Evolutionary conservation across 2,113 vertebrate genomes (phyloP), one percentile per base, ranked within the genome.

Genomic region (Acanthisitta chloris): DNA sequence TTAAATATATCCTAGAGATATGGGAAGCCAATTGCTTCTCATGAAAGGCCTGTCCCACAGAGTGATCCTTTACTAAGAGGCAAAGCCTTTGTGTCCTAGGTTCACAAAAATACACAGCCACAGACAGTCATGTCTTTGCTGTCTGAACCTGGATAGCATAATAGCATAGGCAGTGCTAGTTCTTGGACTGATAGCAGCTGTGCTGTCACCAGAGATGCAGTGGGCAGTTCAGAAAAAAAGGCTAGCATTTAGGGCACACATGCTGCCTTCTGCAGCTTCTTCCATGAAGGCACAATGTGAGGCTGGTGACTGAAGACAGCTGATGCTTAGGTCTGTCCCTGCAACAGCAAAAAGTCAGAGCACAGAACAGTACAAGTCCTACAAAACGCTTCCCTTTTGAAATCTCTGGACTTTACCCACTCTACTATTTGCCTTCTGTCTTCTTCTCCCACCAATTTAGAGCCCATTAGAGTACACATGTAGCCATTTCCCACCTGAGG

Each of bases 311-410:
- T 49, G 45, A 80, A 70, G 55, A 20, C 0, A 1, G 17, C 21
- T 71, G 17, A 23, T 65, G 25, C 17, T 57, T 45, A 11, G 28
- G 21, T 49, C 18, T 58, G 17, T 54, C 45, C 45, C 20, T 79
- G 36, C 28, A 64, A 49, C 45, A 74, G n/a, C 3, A 17, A 43
- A 87, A 76, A 15, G 11, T 17, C 55, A 25, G 17, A 64, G 18
- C 0, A 1, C 20, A 65, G 62, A 70, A 77, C 5, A 16, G 34
- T 57, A 23, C 8, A 48, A 48, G 19, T 42, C 15, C 21, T 43
- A 64, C 25, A 58, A 8, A 52, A 19, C 0, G 0, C 21, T 38
- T 40, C 10, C 38, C 14, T 55, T 78, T 34, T 38, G 65, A 78
- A 61, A 20, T 28, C 70, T 52, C 46, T 43, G 31, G 36, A 34